Conservation (phyloP, 2,888 invertebrate genomes). For the Aporophyla nigra region DNA sequence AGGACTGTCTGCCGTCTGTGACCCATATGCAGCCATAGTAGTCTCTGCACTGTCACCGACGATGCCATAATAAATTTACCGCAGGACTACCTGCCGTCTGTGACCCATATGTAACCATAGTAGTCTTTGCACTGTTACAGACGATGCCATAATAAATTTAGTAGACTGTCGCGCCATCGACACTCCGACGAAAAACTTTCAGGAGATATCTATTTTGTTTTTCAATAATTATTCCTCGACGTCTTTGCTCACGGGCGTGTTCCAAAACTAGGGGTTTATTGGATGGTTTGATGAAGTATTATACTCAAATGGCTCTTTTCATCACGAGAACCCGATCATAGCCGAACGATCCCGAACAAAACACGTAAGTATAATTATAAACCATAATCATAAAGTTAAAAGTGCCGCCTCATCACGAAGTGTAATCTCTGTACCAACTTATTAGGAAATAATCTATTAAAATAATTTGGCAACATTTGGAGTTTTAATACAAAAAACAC, state of each 20-base stretch:
- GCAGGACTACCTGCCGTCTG: too few relatives aligned
- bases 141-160: too few relatives aligned
- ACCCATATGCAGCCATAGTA: too few relatives aligned
- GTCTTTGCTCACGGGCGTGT: neutral
- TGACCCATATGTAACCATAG: too few relatives aligned
- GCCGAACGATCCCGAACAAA: neutral
- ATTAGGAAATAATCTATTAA: conserved; percentile 17
- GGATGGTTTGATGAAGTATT: too few relatives aligned
- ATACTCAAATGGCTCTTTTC: neutral
- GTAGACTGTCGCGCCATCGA: too few relatives aligned
- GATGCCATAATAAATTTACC: too few relatives aligned
- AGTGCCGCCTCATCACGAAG: conserved; percentile 1
- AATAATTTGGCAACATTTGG: conserved; percentile 28
- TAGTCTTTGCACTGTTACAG: too few relatives aligned
- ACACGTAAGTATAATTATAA: neutral
- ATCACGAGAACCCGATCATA: too few relatives aligned
- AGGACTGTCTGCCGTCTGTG: too few relatives aligned
- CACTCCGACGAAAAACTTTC: too few relatives aligned
- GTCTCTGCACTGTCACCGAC: too few relatives aligned
- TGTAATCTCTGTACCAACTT: conserved; percentile 18
- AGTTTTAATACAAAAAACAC: conserved; percentile 19
- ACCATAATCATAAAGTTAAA: neutral
- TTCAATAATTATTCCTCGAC: neutral
- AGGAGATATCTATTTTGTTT: neutral
- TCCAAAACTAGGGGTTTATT: neutral